Evolutionary conservation across 2,888 invertebrate species (phyloP).

Genomic region (Globia sparganii): DNA sequence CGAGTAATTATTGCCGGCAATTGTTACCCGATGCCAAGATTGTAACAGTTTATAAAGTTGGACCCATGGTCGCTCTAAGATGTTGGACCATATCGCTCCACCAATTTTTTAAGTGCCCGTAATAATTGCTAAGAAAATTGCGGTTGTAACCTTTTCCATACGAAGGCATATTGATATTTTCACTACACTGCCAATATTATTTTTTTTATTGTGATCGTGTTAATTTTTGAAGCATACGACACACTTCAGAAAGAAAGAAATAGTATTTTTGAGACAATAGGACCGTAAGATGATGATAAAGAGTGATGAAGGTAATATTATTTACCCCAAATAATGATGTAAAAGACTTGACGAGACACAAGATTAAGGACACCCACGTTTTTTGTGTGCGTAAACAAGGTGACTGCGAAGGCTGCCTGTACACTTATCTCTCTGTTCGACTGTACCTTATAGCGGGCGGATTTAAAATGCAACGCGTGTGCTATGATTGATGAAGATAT

Average conservation of each 20-base stretch:
- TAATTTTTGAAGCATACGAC: neutral
- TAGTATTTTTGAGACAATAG: neutral
- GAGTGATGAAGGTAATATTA: too few species aligned
- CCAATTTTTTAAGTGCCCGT: neutral
- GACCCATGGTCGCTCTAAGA: neutral
- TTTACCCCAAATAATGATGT: too few species aligned
- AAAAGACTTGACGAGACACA: too few species aligned
- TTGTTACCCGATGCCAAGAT: neutral
- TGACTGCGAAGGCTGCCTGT: neutral
- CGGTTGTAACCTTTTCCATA: too few species aligned
- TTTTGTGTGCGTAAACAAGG: neutral
- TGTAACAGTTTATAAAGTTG: neutral
- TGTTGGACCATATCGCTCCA: neutral
- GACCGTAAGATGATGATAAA: too few species aligned
- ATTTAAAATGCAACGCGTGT: slow-evolving; percentile 59
- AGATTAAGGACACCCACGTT: neutral
- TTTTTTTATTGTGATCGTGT: neutral
- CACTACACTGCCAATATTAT: neutral
- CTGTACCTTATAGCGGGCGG: slow-evolving; percentile 31
- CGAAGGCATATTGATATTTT: neutral
- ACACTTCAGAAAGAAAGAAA: neutral
- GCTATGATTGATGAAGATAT: slow-evolving; percentile 59
- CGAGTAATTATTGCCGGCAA: neutral
- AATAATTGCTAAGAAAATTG: neutral
- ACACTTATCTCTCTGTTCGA: neutral